Evolutionary conservation across 2,888 invertebrate species (phyloP).

Genomic region (Polietes domitor): DNA sequence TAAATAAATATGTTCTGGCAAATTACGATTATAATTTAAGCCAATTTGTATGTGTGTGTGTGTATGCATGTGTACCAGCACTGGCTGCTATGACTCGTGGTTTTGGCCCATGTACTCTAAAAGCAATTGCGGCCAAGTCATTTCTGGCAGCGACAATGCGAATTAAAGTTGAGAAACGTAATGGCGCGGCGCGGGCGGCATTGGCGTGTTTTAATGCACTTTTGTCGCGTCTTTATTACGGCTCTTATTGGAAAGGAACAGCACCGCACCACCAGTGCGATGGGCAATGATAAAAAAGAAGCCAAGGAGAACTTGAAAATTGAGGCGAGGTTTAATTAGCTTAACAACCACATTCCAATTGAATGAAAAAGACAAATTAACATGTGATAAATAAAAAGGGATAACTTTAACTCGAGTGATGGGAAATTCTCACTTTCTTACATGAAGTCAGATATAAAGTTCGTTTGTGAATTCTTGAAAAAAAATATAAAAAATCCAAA

Average conservation of each 20-base stretch:
- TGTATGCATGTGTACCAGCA: neutral
- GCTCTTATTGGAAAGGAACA: conserved; percentile 23
- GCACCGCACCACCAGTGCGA: neutral
- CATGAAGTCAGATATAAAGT: too few relatives aligned
- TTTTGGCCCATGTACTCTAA: neutral
- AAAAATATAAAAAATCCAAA: too few relatives aligned
- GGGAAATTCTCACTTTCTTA: too few relatives aligned
- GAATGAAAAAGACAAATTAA: conserved; percentile 18
- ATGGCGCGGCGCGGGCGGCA: neutral
- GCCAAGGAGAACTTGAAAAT: conserved; percentile 20
- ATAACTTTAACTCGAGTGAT: neutral
- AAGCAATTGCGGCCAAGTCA: neutral
- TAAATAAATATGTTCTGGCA: too few relatives aligned
- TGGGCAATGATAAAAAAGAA: conserved; percentile 6
- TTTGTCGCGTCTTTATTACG: conserved; percentile 59
- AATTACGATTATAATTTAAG: too few relatives aligned
- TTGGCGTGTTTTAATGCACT: conserved; percentile 59
- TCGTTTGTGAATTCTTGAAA: too few relatives aligned
- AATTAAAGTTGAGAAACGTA: neutral
- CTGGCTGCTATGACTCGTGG: neutral
- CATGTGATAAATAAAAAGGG: conserved; percentile 46
- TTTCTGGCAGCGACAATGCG: neutral
- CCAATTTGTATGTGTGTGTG: too few relatives aligned
- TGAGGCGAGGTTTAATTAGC: conserved; percentile 70
- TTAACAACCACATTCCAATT: conserved; percentile 54